Evolutionary conservation across 2,113 vertebrate genomes (phyloP), one percentile per base, ranked within the genome.

Genomic region (Lepisosteus osseus): DNA sequence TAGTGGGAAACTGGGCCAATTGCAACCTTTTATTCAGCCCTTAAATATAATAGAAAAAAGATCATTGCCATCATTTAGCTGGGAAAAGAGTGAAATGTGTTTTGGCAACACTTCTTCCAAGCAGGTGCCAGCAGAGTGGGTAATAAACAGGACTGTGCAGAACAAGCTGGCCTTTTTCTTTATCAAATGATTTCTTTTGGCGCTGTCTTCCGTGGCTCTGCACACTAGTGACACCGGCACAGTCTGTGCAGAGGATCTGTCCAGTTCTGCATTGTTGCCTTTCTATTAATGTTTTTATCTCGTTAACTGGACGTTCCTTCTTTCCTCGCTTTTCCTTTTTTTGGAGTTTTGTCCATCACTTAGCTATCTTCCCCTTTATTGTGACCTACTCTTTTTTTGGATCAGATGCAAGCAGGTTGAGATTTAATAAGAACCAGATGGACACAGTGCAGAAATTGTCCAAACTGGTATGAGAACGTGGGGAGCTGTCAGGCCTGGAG

Each of bases 351-450:
- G 87, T 84, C 87, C 87, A 87, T 90, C 90, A 88, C 86, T 82
- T 86, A 83, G 40, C 82, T 85, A 81, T 87, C 82, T 84, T 82
- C 77, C 80, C 83, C 80, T 85, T 75, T 75, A 81, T 89, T 91
- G 67, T 71, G 56, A 73, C 74, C 74, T 70, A 44, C 72, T 71
- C 79, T 86, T 86, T 92, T 88, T 78, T 80, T 84, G 87, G 90
- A 92, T 93, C 92, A 91, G 93, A 92, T 92, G 84, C 87, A 88
- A 86, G 87, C 90, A 93, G 90, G 93, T 93, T 92, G 89, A 90
- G 89, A 89, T 82, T 90, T 98, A 98, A 98, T 97, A 94, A 97
- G 95, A 94, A 94, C 94, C 96, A 99, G 96, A 98, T 97, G 95
- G 96, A 95, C 94, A 93, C 84, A 88, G 93, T 89, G 87, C 92